Evolutionary conservation across 2,888 invertebrate species (phyloP).

Genomic region (Pteria penguin): DNA sequence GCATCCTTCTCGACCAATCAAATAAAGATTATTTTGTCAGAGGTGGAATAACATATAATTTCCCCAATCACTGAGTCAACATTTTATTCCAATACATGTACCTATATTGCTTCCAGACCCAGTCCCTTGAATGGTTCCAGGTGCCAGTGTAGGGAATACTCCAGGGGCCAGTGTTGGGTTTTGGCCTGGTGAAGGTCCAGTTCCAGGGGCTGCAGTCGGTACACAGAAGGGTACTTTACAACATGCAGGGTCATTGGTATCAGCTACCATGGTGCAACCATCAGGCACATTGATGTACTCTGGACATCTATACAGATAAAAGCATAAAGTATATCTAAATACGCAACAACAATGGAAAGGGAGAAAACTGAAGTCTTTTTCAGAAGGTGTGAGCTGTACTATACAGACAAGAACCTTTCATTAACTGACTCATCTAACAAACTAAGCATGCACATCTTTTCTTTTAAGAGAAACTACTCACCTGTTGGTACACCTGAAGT

Average conservation of each 20-base stretch:
- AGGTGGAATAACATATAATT: too few relatives aligned
- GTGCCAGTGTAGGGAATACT: slow-evolving; percentile 54
- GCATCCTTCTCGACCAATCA: too few relatives aligned
- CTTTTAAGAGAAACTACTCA: too few relatives aligned
- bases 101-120: slow-evolving; percentile 30
- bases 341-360: neutral
- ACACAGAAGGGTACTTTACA: slow-evolving; percentile 60
- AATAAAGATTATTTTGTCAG: too few relatives aligned
- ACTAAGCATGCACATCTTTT: too few relatives aligned
- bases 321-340: neutral
- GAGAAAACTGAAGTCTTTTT: neutral
- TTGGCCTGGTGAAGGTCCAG: slow-evolving; percentile 36
- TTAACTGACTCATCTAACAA: too few relatives aligned
- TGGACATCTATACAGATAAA: slow-evolving; percentile 63
- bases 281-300: slow-evolving; percentile 59
- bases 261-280: slow-evolving; percentile 54
- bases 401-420: neutral
- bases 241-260: slow-evolving; percentile 63
- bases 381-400: neutral
- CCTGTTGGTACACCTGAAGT: slow-evolving; percentile 63
- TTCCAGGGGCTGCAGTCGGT: slow-evolving; percentile 53
- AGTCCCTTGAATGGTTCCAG: slow-evolving; percentile 57
- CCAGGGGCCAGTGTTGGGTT: neutral
- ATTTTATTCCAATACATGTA: slow-evolving; percentile 10
- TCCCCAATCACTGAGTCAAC: too few relatives aligned